Evolutionary conservation across 2,113 vertebrate genomes (phyloP).

Genomic region (Corythoichthys intestinalis): DNA sequence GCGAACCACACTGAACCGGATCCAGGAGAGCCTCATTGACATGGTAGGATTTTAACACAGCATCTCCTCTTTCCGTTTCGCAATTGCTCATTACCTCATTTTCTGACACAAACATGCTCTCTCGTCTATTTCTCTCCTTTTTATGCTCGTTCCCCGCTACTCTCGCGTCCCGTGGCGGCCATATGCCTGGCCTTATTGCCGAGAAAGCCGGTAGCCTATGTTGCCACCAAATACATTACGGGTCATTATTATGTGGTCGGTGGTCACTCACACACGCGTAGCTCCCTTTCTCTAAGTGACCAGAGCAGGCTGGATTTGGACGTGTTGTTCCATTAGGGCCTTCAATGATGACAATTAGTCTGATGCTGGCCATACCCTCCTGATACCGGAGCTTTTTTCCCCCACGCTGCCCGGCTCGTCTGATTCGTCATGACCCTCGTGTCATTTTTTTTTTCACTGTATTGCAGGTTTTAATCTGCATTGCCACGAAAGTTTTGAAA

Average conservation of each 20-base stretch:
- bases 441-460: neutral
- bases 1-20: constrained; percentile 92
- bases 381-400: constrained; percentile 9
- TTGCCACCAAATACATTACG: constrained; percentile 56
- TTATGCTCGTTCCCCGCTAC: constrained; percentile 22
- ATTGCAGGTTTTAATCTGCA: constrained; percentile 8
- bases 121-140: constrained; percentile 21
- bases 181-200: constrained; percentile 11
- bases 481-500: neutral
- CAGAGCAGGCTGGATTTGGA: constrained; percentile 19
- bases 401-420: constrained; percentile 4
- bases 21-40: constrained; percentile 96
- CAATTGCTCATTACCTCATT: constrained; percentile 25
- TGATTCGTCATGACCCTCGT: constrained; percentile 6
- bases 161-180: constrained; percentile 1
- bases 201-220: constrained; percentile 22
- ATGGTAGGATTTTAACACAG: constrained; percentile 75
- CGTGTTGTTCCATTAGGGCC: constrained; percentile 57
- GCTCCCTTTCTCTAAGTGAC: constrained; percentile 28
- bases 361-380: constrained; percentile 13
- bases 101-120: constrained; percentile 37
- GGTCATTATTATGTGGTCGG: constrained; percentile 53
- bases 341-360: constrained; percentile 49
- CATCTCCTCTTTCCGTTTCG: constrained; percentile 13
- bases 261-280: constrained; percentile 33